These are phyloP conservation scores for Gallinago stenura DNA, from an alignment of 2,797 vertebrate species.

Conservation along the genomic window DNA sequence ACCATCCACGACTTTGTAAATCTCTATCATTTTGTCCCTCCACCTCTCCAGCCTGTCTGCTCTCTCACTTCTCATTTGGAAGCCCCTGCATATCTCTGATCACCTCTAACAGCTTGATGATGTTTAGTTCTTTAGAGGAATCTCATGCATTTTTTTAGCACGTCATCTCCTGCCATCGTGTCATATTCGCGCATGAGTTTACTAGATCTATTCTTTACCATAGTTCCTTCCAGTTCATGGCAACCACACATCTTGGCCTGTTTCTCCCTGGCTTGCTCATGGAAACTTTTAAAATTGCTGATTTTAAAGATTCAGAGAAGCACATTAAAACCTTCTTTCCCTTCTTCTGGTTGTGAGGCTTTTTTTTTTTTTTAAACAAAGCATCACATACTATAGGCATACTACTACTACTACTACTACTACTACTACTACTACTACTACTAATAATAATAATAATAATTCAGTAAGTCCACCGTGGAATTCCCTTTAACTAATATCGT, in stretches of 20 bases:
- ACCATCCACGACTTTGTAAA: background rate
- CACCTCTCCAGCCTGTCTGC: background rate
- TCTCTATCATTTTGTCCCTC: background rate
- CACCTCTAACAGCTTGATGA: background rate
- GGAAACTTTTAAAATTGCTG: background rate
- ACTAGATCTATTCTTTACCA: background rate
- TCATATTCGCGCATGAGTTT: rapidly evolving
- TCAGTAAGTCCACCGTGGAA: background rate
- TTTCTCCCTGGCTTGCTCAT: background rate
- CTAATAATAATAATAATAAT: background rate
- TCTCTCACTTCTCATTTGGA: background rate
- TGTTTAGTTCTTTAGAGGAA: background rate
- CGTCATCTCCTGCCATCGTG: background rate
- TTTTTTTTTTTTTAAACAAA: background rate
- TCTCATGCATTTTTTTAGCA: background rate
- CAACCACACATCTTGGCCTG: background rate
- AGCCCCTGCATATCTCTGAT: background rate
- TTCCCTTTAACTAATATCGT: background rate
- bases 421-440: too few species aligned
- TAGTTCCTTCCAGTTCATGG: background rate
- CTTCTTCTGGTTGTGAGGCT: background rate
- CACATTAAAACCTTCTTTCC: background rate
- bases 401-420: too few species aligned
- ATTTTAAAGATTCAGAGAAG: background rate
- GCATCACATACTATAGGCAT: background rate